Conservation (phyloP, 2,797 vertebrate genomes). For the Octomys mimax region DNA sequence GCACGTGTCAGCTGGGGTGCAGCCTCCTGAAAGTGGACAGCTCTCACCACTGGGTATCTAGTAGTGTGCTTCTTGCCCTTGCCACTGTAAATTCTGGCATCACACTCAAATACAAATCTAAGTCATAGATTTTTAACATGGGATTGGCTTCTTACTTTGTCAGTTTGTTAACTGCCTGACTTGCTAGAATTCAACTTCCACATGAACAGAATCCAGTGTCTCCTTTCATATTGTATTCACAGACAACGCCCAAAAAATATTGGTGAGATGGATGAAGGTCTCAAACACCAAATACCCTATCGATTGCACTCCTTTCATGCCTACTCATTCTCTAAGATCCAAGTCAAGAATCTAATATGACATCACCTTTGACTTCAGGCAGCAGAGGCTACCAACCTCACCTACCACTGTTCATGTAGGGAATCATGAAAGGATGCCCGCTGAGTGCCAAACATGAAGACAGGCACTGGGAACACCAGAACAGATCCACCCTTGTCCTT, state of each 20-base stretch:
- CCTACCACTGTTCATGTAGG: not conserved
- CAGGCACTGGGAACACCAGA: not conserved
- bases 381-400: not conserved
- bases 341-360: not conserved
- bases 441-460: not conserved
- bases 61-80: not conserved
- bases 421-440: not conserved
- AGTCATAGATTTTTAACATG: not conserved
- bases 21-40: not conserved
- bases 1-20: not conserved
- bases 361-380: not conserved
- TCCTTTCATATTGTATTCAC: not conserved
- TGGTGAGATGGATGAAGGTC: not conserved
- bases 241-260: constrained; percentile 14
- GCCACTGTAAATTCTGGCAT: not conserved
- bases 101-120: not conserved
- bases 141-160: not conserved
- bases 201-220: not conserved
- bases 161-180: not conserved
- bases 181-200: not conserved
- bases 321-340: not conserved
- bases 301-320: not conserved
- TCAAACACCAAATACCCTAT: not conserved
- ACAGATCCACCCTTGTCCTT: not conserved
- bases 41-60: not conserved